These are phyloP conservation scores for Amphibalanus amphitrite DNA, from an alignment of 1,140 invertebrate genomes.

Conservation along the genomic window DNA sequence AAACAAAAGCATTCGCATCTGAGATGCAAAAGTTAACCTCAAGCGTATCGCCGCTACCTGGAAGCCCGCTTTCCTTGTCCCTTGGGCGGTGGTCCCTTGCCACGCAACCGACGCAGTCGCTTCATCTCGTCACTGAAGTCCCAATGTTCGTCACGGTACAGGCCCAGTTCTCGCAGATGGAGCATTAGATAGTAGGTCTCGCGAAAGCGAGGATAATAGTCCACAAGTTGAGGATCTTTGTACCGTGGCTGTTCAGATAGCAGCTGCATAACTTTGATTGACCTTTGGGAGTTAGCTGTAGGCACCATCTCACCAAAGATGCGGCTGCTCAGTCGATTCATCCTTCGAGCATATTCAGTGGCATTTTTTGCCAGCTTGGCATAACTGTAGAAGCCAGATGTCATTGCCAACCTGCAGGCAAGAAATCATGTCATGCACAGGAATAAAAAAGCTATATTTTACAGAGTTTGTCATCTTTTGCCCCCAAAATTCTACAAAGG, in stretches of 20 bases:
- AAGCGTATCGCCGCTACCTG: too few species aligned
- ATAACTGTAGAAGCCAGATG: slow-evolving; percentile 36
- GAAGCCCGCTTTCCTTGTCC: slow-evolving; percentile 32
- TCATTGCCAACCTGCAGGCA: too few species aligned
- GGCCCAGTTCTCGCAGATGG: slow-evolving; percentile 38
- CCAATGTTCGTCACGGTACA: slow-evolving; percentile 72
- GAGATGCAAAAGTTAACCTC: too few species aligned
- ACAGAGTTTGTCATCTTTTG: too few species aligned
- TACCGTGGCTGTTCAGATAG: slow-evolving; percentile 56
- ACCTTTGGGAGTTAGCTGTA: slow-evolving; percentile 37
- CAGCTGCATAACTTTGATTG: slow-evolving; percentile 46
- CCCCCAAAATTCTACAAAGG: too few species aligned
- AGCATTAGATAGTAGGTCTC: slow-evolving; percentile 54
- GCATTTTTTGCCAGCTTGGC: slow-evolving; percentile 42
- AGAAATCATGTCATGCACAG: too few species aligned
- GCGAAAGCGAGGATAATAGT: slow-evolving; percentile 71
- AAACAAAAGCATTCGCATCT: too few species aligned
- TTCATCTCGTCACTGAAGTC: slow-evolving; percentile 84
- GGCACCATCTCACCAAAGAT: slow-evolving; percentile 78
- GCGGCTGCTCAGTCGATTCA: slow-evolving; percentile 65
- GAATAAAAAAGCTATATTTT: too few species aligned
- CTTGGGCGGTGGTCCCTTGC: slow-evolving; percentile 44
- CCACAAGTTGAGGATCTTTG: slow-evolving; percentile 47
- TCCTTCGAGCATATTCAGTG: slow-evolving; percentile 62
- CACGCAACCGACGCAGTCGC: slow-evolving; percentile 50